A percentile compares a stretch with the other conserved stretches of the same genome.
These are phyloP conservation scores for Oreochromis mossambicus DNA, from an alignment of 2,797 vertebrate genomes.

Conservation along the genomic window DNA sequence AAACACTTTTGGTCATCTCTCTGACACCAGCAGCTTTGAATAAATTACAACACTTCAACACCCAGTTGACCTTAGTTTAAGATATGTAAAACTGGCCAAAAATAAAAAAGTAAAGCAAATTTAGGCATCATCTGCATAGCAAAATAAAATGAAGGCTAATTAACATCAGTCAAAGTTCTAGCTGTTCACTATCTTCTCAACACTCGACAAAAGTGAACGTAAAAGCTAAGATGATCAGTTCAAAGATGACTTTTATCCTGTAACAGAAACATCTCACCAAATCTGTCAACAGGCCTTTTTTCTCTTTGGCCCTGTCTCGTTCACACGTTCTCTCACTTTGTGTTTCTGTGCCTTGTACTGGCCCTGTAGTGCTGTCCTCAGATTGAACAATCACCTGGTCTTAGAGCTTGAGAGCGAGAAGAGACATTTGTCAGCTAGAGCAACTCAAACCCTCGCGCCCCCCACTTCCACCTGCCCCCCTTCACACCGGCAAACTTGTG, in stretches of 20 bases:
- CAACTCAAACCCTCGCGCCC: background rate
- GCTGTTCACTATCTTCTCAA: background rate
- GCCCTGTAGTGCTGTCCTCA: background rate
- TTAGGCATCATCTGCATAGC: background rate
- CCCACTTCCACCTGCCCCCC: constrained; percentile 15
- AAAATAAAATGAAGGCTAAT: background rate
- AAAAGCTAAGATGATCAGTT: background rate
- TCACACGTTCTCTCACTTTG: background rate
- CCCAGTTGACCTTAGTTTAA: background rate
- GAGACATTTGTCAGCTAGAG: constrained; percentile 38
- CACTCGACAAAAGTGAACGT: background rate
- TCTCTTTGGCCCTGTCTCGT: background rate
- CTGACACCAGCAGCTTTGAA: background rate
- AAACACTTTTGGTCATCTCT: background rate
- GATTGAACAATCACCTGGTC: constrained; percentile 58
- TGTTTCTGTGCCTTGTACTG: constrained; percentile 11
- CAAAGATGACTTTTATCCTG: background rate
- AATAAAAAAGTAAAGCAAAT: background rate
- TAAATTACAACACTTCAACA: background rate
- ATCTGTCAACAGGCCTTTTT: background rate
- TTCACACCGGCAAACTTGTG: constrained; percentile 15
- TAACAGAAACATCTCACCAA: background rate
- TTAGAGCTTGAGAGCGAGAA: constrained; percentile 19
- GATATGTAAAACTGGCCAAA: background rate
- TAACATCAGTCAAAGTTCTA: background rate